These are phyloP conservation scores for Indri indri DNA, from an alignment of 2,113 vertebrate genomes.

Conservation along the genomic window DNA sequence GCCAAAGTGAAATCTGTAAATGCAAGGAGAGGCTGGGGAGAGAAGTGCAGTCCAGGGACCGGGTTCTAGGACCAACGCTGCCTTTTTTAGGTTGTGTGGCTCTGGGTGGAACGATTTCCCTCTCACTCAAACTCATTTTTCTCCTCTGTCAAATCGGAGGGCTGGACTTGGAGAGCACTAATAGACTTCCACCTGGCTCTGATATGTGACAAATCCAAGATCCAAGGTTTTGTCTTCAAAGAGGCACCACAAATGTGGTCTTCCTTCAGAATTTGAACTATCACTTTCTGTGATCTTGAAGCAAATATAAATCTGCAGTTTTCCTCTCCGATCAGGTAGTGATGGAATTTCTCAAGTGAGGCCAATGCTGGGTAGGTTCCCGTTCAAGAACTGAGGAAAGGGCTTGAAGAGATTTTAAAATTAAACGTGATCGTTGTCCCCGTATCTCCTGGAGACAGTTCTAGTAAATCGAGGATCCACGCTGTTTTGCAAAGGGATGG, in stretches of 20 bases:
- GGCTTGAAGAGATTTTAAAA: background rate
- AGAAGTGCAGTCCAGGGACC: background rate
- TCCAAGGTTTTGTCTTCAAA: background rate
- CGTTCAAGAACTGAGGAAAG: background rate
- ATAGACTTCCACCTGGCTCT: background rate
- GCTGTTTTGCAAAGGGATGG: background rate
- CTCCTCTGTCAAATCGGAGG: background rate
- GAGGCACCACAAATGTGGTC: background rate
- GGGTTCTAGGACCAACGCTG: accelerated
- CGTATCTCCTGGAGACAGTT: background rate
- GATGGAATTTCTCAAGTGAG: background rate
- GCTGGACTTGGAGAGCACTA: background rate
- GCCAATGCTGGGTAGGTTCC: background rate
- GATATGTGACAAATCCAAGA: background rate
- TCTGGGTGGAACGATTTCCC: background rate
- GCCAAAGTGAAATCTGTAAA: background rate
- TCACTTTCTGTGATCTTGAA: background rate
- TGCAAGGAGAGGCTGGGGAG: accelerated
- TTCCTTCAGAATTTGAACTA: background rate
- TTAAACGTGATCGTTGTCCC: background rate
- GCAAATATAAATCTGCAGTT: background rate
- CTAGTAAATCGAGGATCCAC: background rate
- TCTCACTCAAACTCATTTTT: background rate
- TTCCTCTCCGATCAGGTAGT: background rate
- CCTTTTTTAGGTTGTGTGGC: background rate